A percentile compares a stretch with the other conserved stretches of the same genome.
phyloP scores from a whole-genome alignment of 2,113 vertebrate species.

The Nerophis ophidion region DNA sequence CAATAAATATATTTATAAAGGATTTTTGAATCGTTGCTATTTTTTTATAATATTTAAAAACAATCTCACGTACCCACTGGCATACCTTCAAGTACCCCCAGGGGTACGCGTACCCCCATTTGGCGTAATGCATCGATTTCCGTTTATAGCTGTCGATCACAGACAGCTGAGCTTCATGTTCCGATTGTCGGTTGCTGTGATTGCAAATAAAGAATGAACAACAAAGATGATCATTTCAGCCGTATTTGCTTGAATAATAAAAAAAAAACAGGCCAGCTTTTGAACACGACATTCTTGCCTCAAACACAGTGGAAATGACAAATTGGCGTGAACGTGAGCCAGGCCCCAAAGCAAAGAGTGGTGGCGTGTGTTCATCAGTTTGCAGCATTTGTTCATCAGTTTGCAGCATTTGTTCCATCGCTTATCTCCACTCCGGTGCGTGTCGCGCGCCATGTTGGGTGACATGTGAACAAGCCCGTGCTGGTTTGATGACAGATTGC shows the following conservation, averaged over 20 bases:
- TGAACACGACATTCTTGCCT: constrained; percentile 24
- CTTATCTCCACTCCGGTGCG: constrained; percentile 29
- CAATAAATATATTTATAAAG: no score
- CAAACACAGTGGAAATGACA: constrained; percentile 34
- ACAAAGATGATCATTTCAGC: constrained; percentile 14
- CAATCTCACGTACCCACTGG: no score
- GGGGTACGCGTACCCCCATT: no score
- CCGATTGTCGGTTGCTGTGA: no score
- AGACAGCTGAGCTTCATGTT: no score
- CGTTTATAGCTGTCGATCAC: no score
- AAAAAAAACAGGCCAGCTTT: constrained; percentile 33
- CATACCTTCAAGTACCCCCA: no score
- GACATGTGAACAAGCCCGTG: constrained; percentile 25
- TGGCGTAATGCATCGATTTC: no score
- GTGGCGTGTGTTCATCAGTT: constrained; percentile 36
- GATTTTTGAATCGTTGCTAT: no score
- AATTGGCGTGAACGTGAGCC: constrained; percentile 32
- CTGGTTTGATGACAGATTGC: constrained; percentile 29
- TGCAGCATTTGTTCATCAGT: constrained; percentile 51
- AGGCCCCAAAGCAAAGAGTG: constrained; percentile 42
- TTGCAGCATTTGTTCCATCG: constrained; percentile 47
- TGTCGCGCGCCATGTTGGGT: constrained; percentile 5
- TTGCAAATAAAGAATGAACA: no score
- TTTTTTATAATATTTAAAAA: no score
- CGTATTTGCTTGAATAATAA: constrained; percentile 23